phyloP scores from a whole-genome alignment of 2,888 invertebrate species.

The Orthosia gracilis region DNA sequence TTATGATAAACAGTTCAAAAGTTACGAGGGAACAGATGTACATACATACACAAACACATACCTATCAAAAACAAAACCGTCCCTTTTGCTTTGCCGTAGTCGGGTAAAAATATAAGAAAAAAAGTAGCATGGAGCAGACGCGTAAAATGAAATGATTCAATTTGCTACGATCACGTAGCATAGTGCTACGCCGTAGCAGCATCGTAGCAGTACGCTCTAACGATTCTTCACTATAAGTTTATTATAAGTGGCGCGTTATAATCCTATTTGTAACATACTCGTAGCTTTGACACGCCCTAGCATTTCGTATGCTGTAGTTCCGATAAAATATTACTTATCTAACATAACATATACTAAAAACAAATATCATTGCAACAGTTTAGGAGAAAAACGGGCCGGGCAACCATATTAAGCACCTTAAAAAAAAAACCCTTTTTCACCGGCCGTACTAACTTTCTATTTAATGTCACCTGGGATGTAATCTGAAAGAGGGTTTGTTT shows the following conservation, averaged over 20 bases:
- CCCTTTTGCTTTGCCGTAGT: too few relatives aligned
- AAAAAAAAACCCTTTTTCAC: conserved; percentile 1
- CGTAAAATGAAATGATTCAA: neutral
- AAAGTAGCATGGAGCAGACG: neutral
- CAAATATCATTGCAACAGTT: too few relatives aligned
- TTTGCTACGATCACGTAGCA: conserved; percentile 24
- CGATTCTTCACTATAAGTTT: neutral
- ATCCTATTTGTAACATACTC: neutral
- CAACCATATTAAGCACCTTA: neutral
- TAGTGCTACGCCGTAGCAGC: conserved; percentile 42
- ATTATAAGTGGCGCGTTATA: neutral
- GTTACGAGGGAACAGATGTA: too few relatives aligned
- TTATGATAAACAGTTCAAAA: too few relatives aligned
- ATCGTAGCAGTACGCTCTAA: conserved; percentile 14
- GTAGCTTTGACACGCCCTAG: too few relatives aligned
- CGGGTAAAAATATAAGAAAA: neutral
- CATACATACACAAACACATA: neutral
- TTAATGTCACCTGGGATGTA: conserved; percentile 30
- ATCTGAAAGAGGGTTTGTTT: conserved; percentile 54
- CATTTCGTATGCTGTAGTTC: too few relatives aligned
- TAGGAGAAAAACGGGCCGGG: too few relatives aligned
- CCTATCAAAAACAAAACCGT: too few relatives aligned
- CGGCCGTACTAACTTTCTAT: conserved; percentile 8
- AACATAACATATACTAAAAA: too few relatives aligned
- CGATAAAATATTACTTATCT: too few relatives aligned